phyloP scores from a whole-genome alignment of 2,113 vertebrate genomes.

The Phalacrocorax pelagicus region DNA sequence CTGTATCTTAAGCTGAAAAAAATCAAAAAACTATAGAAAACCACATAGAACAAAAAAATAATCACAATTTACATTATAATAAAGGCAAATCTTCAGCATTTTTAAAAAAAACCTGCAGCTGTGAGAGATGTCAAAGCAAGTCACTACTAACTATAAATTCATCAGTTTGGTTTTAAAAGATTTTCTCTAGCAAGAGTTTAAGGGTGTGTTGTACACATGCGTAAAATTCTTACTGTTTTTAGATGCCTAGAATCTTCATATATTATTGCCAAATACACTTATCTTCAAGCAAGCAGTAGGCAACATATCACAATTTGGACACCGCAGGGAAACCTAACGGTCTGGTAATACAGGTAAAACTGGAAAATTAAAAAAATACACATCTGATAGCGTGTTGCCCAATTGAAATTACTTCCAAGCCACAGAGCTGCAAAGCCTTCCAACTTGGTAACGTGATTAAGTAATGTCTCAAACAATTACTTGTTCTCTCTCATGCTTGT shows the following conservation, averaged over 20 bases:
- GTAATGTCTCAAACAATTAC: slow-evolving; percentile 76
- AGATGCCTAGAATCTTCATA: slow-evolving; percentile 70
- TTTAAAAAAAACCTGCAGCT: slow-evolving; percentile 77
- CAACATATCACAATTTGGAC: slow-evolving; percentile 82
- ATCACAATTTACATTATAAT: slow-evolving; percentile 86
- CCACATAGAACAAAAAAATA: slow-evolving; percentile 80
- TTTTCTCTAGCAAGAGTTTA: slow-evolving; percentile 76
- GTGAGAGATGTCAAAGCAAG: slow-evolving; percentile 82
- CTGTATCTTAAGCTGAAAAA: slow-evolving; percentile 80
- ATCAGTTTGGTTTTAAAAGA: slow-evolving; percentile 78
- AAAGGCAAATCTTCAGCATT: slow-evolving; percentile 83
- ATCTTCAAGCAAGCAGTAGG: slow-evolving; percentile 84
- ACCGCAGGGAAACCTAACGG: slow-evolving; percentile 77
- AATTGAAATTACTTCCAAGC: slow-evolving; percentile 77
- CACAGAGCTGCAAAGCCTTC: slow-evolving; percentile 77
- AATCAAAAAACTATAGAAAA: slow-evolving; percentile 81
- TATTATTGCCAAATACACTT: slow-evolving; percentile 80
- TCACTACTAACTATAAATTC: slow-evolving; percentile 81
- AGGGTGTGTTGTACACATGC: slow-evolving; percentile 78
- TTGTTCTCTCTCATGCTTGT: slow-evolving; percentile 70
- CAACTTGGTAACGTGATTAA: slow-evolving; percentile 69
- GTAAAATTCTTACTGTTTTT: slow-evolving; percentile 73
- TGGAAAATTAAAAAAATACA: slow-evolving; percentile 74
- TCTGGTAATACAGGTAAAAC: slow-evolving; percentile 79
- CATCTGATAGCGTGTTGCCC: slow-evolving; percentile 76